Percentiles rank a stretch among this genome's conserved stretches.
phyloP scores from a whole-genome alignment of 2,113 vertebrate genomes.

The Caloenas nicobarica region DNA sequence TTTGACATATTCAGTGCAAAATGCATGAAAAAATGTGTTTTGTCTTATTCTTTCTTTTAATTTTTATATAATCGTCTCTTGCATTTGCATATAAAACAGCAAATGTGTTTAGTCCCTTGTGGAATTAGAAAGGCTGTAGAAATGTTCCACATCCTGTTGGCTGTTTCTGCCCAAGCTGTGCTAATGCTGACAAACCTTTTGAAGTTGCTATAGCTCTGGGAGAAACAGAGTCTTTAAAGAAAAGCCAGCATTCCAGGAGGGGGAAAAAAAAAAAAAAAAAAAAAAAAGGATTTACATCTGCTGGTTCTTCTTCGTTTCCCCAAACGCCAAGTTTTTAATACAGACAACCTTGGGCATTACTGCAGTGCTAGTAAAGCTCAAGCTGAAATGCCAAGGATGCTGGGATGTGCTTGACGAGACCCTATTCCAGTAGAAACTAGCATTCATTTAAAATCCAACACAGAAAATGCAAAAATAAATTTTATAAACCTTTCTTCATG shows the following conservation, averaged over 20 bases:
- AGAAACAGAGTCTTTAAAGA: slow-evolving; percentile 2
- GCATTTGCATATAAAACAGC: slow-evolving; percentile 17
- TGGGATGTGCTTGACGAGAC: background rate
- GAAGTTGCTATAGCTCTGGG: background rate
- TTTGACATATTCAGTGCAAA: background rate
- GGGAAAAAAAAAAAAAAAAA: background rate
- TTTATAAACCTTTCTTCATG: background rate
- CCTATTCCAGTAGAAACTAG: background rate
- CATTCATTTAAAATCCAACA: background rate
- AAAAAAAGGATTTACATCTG: background rate
- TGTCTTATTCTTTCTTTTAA: background rate
- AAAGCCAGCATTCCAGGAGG: background rate
- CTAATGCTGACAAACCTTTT: slow-evolving; percentile 15
- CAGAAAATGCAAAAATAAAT: background rate
- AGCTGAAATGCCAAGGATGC: background rate
- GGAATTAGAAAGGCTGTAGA: slow-evolving; percentile 26
- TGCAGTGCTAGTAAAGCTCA: background rate
- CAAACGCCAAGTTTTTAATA: background rate
- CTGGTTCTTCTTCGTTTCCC: background rate
- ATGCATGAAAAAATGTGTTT: background rate
- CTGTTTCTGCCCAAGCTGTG: slow-evolving; percentile 22
- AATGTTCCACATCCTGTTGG: slow-evolving; percentile 24
- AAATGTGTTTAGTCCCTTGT: background rate
- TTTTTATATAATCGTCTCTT: background rate
- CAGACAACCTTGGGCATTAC: background rate